Conservation (phyloP, 2,113 vertebrate genomes). For the Sus scrofa region DNA sequence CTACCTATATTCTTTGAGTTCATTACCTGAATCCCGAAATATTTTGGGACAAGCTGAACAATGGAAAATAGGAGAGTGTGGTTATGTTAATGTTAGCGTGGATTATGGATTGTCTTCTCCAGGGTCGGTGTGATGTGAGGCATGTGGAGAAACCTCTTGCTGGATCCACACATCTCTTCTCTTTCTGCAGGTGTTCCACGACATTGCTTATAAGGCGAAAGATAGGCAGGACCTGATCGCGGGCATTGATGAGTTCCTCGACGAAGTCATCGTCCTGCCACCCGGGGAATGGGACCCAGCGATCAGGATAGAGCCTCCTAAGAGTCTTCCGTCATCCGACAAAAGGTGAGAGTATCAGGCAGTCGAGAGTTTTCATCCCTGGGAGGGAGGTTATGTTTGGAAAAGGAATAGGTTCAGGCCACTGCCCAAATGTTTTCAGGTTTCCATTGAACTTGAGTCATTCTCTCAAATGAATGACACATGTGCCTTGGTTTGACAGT, state of each 20-base stretch:
- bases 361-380: neutral
- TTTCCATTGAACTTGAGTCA: neutral
- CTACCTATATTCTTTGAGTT: neutral
- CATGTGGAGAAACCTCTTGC: neutral
- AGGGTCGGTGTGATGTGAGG: neutral
- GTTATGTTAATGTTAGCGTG: neutral
- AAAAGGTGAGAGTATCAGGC: constrained; percentile 92
- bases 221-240: constrained; percentile 97
- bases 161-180: neutral
- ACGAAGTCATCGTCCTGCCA: constrained; percentile 98
- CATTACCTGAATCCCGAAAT: neutral
- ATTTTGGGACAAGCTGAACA: neutral
- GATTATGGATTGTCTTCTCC: neutral
- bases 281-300: constrained; percentile 98
- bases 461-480: neutral
- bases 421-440: neutral
- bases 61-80: neutral
- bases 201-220: constrained; percentile 99
- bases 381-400: neutral
- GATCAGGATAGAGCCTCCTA: constrained; percentile 99
- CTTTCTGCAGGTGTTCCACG: constrained; percentile 94
- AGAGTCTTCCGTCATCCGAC: constrained; percentile 96
- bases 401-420: neutral
- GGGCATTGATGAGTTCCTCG: constrained; percentile 98
- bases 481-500: neutral